Base-by-base conservation (phyloP, 2,888 invertebrate genomes). In the Marasmarcha lunaedactyla region DNA sequence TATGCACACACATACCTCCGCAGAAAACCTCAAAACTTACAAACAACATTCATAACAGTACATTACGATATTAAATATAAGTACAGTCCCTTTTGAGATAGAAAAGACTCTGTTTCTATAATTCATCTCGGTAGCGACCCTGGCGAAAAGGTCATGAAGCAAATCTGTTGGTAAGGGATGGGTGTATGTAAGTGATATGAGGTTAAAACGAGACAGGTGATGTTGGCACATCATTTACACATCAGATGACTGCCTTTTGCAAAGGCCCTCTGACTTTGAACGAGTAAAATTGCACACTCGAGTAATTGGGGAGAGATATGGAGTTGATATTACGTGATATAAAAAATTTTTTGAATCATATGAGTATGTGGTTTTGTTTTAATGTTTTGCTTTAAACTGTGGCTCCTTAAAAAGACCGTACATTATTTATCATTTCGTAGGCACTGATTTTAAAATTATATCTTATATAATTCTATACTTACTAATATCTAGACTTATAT, bases 191-290 rank as follows among this genome's bases (percentile, higher is more conserved):
- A 15, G n/a, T 33, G 10, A 15, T 35, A 35, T 14, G 30, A 50
- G 42, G 38, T 15, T 30, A 11, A 30, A 30, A 48, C 55, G 37
- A 43, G 51, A 46, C 49, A 54, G 14, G 11, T 20, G 37, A 37
- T 40, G 49, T 52, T 55, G 49, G 57, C 59, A 67, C 60, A 69
- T 70, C 63, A 68, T 71, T 73, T 67, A 66, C 70, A 71, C 71
- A 67, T 70, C 69, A 70, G 56, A 59, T 69, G 65, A 62, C 65
- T 61, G 63, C 59, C 58, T 62, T 64, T 59, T 51, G 57, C 54
- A 52, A 50, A 52, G 49, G 51, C 51, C 47, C 46, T 49, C 52
- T 61, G 66, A 55, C 53, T 57, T 69, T 67, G 51, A 58, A 59
- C 57, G 47, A 20, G 43, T 59, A 57, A 64, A 68, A 63, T 67